Evolutionary conservation across 1,140 invertebrate genomes (phyloP).

Genomic region (Camponotus floridanus): DNA sequence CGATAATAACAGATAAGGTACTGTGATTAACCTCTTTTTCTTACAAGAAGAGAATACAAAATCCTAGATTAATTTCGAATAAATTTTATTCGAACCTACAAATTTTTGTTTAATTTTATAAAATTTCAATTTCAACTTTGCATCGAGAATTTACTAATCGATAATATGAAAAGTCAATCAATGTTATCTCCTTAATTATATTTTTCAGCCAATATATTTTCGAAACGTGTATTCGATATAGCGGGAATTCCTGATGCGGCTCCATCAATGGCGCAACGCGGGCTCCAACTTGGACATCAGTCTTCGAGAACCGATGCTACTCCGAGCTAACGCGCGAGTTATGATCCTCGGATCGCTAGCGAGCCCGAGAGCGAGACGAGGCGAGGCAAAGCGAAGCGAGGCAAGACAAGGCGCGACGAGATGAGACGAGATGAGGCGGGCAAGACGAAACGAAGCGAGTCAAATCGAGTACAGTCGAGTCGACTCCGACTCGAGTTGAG

Average conservation of each 20-base stretch:
- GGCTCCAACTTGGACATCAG: conserved; percentile 1
- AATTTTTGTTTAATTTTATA: not conserved
- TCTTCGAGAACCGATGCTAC: not conserved
- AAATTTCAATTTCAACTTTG: no score
- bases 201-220: not conserved
- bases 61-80: not conserved
- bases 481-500: conserved; percentile 14
- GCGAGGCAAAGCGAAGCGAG: not conserved
- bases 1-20: not conserved
- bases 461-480: conserved; percentile 24
- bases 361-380: conserved; percentile 17
- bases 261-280: conserved; percentile 12
- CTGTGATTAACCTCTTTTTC: not conserved
- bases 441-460: conserved; percentile 13
- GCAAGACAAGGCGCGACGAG: not conserved
- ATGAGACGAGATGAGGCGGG: conserved; percentile 1
- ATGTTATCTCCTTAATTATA: not conserved
- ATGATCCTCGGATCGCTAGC: conserved; percentile 22
- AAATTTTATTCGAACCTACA: not conserved
- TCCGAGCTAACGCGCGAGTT: conserved; percentile 1
- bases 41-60: not conserved
- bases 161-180: not conserved
- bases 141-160: not conserved
- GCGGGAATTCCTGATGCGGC: not conserved
- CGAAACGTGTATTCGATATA: not conserved